phyloP scores from a whole-genome alignment of 2,888 invertebrate species.

The Opisthograptis luteolata region DNA sequence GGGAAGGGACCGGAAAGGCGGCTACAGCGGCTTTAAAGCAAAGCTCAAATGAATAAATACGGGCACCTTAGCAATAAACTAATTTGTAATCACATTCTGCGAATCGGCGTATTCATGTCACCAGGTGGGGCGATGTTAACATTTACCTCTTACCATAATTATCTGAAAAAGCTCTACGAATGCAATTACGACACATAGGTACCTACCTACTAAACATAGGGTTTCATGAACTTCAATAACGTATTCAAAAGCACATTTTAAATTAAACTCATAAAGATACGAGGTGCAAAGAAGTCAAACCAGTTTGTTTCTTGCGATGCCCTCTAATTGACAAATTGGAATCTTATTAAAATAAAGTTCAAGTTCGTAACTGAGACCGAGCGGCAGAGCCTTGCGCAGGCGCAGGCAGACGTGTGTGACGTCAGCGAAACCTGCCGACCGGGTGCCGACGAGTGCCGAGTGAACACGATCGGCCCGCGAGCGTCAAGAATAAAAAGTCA shows the following conservation, averaged over 20 bases:
- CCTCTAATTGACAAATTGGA: slow-evolving; percentile 89
- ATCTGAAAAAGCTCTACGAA: no score
- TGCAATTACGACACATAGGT: no score
- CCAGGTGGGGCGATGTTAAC: no score
- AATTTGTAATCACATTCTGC: no score
- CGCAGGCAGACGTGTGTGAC: slow-evolving; percentile 66
- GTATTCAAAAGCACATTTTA: slow-evolving; percentile 58
- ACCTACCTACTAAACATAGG: slow-evolving; percentile 31
- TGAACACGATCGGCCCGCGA: slow-evolving; percentile 62
- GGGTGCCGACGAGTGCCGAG: slow-evolving; percentile 74
- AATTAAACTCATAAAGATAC: slow-evolving; percentile 66
- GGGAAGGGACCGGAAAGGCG: no score
- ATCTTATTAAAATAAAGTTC: slow-evolving; percentile 87
- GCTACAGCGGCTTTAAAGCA: no score
- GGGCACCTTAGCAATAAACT: no score
- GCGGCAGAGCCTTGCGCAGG: slow-evolving; percentile 44
- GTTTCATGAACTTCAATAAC: slow-evolving; percentile 42
- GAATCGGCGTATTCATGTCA: no score
- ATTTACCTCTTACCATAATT: no score
- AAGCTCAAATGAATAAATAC: no score
- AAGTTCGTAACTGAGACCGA: slow-evolving; percentile 74
- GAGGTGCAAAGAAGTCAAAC: slow-evolving; percentile 80
- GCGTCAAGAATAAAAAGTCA: slow-evolving; percentile 75
- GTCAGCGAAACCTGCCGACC: slow-evolving; percentile 69
- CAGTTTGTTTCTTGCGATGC: slow-evolving; percentile 78